Evolutionary conservation across 2,888 invertebrate genomes (phyloP).

Genomic region (Erynnis tages): DNA sequence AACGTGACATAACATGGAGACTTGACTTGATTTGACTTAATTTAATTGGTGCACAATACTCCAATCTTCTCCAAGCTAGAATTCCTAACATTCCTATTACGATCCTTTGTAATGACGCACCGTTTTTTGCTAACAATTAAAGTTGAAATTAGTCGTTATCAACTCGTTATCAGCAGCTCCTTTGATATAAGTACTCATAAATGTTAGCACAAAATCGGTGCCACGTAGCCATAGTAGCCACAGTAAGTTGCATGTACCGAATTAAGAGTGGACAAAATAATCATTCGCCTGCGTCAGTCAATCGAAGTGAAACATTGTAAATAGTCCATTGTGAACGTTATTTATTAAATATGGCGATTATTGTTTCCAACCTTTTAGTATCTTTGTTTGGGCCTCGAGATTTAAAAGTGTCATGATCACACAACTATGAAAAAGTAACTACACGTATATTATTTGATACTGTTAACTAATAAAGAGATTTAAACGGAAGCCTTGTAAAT

Average conservation of each 20-base stretch:
- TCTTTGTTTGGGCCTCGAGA: constrained; percentile 35
- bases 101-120: background rate
- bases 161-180: background rate
- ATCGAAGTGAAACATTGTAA: constrained; percentile 33
- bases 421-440: background rate
- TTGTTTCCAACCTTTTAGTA: constrained; percentile 39
- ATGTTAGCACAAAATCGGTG: background rate
- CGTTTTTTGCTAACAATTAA: background rate
- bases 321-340: constrained; percentile 38
- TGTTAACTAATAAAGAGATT: constrained; percentile 14
- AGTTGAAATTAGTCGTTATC: background rate
- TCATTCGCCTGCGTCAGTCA: constrained; percentile 8
- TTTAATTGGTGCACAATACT: too few relatives aligned
- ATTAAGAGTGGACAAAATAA: constrained; percentile 8
- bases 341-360: constrained; percentile 35
- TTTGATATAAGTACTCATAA: background rate
- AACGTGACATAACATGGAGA: too few relatives aligned
- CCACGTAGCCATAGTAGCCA: too few relatives aligned
- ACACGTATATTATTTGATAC: constrained; percentile 2
- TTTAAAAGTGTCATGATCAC: background rate
- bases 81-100: too few relatives aligned
- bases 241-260: too few relatives aligned
- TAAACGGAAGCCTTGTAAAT: constrained; percentile 47
- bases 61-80: too few relatives aligned
- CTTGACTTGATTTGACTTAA: too few relatives aligned